These are phyloP conservation scores for Thaleichthys pacificus DNA, from an alignment of 2,797 vertebrate genomes.

Conservation along the genomic window DNA sequence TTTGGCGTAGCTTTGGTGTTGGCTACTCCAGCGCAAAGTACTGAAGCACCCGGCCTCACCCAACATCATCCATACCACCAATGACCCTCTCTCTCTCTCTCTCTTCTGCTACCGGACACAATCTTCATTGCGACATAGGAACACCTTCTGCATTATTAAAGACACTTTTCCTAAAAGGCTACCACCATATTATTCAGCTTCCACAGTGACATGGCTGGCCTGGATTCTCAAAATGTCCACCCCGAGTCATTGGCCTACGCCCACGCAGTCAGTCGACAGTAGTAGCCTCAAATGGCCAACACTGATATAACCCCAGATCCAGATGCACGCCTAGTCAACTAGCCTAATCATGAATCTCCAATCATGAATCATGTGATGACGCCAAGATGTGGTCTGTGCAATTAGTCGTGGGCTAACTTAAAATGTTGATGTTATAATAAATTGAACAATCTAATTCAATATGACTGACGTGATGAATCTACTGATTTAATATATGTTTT, in stretches of 20 bases:
- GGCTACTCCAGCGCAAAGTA: not conserved
- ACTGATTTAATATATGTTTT: not conserved
- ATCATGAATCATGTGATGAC: no score
- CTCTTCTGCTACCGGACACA: conserved; percentile 46
- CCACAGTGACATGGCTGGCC: conserved; percentile 59
- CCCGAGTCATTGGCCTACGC: conserved; percentile 50
- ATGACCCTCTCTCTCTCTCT: not conserved
- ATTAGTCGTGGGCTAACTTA: not conserved
- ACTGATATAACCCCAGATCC: not conserved
- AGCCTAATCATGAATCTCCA: no score
- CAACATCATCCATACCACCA: not conserved
- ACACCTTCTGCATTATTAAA: conserved; percentile 78
- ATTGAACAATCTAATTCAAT: not conserved
- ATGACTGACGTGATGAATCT: not conserved
- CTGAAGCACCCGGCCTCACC: not conserved
- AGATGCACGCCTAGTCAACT: not conserved
- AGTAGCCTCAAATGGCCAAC: no score
- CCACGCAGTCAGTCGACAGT: conserved; percentile 45
- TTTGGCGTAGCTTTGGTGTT: no score
- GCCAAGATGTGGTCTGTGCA: no score
- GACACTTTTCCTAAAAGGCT: conserved; percentile 80
- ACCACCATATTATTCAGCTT: conserved; percentile 69
- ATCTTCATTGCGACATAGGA: conserved; percentile 64
- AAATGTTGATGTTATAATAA: not conserved
- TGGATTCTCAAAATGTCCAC: conserved; percentile 67